A percentile compares a stretch with the other conserved stretches of the same genome.
Evolutionary conservation across 2,888 invertebrate species (phyloP).

Genomic region (Mimachlamys varia): DNA sequence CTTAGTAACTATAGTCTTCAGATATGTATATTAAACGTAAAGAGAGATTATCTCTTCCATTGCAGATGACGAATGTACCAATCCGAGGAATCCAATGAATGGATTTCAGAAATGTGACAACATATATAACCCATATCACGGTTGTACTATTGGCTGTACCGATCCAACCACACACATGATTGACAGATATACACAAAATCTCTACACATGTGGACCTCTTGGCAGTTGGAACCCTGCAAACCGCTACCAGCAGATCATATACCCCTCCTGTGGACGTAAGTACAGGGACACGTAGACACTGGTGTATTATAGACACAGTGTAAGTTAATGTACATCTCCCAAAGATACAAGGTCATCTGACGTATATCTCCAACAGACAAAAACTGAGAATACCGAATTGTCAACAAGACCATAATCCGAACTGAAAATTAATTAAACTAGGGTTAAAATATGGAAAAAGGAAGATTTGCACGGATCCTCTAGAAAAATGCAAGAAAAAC

Average conservation of each 20-base stretch:
- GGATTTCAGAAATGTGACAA: conserved; percentile 58
- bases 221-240: conserved; percentile 90
- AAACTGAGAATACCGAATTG: no score
- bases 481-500: no score
- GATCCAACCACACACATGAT: conserved; percentile 38
- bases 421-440: no score
- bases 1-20: no score
- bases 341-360: neutral
- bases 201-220: conserved; percentile 98
- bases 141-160: conserved; percentile 59
- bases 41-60: neutral
- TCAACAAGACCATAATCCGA: no score
- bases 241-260: conserved; percentile 52
- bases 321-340: no score
- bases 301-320: no score
- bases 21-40: no score
- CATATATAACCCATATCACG: conserved; percentile 48
- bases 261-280: conserved; percentile 73
- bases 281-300: neutral
- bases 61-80: conserved; percentile 60
- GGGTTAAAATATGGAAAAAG: no score
- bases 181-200: conserved; percentile 88
- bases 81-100: conserved; percentile 56
- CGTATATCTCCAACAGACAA: neutral
- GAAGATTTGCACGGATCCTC: no score